Percentiles rank a stretch among this genome's conserved stretches.
These are phyloP conservation scores for Achroia grisella DNA, from an alignment of 1,140 invertebrate species.

Conservation along the genomic window DNA sequence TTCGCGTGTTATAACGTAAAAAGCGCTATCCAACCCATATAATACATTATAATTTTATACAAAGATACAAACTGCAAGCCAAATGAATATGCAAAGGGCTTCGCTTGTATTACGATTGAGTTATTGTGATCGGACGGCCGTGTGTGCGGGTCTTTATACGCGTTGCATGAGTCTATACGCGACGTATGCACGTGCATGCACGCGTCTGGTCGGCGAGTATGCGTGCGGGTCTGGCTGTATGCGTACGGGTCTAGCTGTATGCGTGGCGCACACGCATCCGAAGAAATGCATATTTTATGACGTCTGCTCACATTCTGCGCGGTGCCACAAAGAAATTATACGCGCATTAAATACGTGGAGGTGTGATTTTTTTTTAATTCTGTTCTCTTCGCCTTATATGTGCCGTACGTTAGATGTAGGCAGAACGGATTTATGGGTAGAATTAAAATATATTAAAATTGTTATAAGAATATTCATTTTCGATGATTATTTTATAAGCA, in stretches of 20 bases:
- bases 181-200: not conserved
- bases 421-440: conserved; percentile 4
- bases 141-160: conserved; percentile 32
- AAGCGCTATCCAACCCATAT: conserved; percentile 31
- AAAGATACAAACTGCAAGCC: conserved; percentile 63
- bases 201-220: not conserved
- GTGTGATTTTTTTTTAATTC: conserved; percentile 53
- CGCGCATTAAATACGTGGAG: conserved; percentile 68
- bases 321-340: conserved; percentile 73
- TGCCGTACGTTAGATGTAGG: conserved; percentile 7
- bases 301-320: conserved; percentile 66
- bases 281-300: conserved; percentile 72
- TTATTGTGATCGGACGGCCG: conserved; percentile 47
- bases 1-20: too few relatives aligned
- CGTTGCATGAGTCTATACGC: conserved; percentile 9
- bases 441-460: too few relatives aligned
- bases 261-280: conserved; percentile 37
- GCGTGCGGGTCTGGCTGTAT: conserved; percentile 9
- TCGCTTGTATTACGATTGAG: conserved; percentile 57
- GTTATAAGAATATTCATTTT: too few relatives aligned
- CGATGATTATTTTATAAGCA: too few relatives aligned
- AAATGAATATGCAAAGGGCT: conserved; percentile 68
- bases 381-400: conserved; percentile 23
- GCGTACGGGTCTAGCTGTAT: conserved; percentile 13
- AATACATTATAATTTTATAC: conserved; percentile 72